A percentile compares a stretch with the other conserved stretches of the same genome.
phyloP scores from a whole-genome alignment of 2,888 invertebrate species.

The Chironomus tentans region DNA sequence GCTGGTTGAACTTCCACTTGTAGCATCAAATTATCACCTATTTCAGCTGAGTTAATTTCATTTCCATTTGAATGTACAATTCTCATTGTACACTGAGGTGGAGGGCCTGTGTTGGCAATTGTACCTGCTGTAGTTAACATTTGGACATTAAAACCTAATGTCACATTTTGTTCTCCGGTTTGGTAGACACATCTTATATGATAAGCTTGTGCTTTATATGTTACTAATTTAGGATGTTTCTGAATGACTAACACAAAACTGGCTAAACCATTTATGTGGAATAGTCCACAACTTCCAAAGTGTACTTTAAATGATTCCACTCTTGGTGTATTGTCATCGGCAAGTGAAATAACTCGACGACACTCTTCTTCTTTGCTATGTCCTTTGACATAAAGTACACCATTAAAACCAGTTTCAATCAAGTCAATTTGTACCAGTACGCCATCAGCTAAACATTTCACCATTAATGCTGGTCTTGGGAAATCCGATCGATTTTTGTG shows the following conservation, averaged over 20 bases:
- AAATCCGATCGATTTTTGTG: constrained; percentile 57
- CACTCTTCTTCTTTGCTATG: constrained; percentile 90
- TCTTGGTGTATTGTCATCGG: constrained; percentile 55
- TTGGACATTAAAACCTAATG: constrained; percentile 87
- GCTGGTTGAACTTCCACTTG: constrained; percentile 76
- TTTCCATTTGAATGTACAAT: constrained; percentile 79
- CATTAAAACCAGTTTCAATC: constrained; percentile 69
- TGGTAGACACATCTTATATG: constrained; percentile 93
- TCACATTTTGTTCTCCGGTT: constrained; percentile 86
- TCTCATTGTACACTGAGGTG: constrained; percentile 85
- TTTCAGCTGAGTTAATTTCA: constrained; percentile 84
- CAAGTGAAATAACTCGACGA: constrained; percentile 67
- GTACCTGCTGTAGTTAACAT: constrained; percentile 93
- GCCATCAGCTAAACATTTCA: constrained; percentile 84
- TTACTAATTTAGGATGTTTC: constrained; percentile 90
- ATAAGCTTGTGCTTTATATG: constrained; percentile 90
- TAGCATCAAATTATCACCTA: constrained; percentile 79
- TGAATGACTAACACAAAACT: constrained; percentile 91
- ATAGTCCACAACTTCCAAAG: constrained; percentile 85
- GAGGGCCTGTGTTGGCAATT: constrained; percentile 89
- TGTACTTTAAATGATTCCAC: constrained; percentile 77
- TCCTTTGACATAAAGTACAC: constrained; percentile 86
- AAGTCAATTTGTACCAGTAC: constrained; percentile 75
- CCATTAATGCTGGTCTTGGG: constrained; percentile 75
- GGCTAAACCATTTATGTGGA: constrained; percentile 84